Conservation (phyloP, 2,113 vertebrate genomes). For the Rissa tridactyla region DNA sequence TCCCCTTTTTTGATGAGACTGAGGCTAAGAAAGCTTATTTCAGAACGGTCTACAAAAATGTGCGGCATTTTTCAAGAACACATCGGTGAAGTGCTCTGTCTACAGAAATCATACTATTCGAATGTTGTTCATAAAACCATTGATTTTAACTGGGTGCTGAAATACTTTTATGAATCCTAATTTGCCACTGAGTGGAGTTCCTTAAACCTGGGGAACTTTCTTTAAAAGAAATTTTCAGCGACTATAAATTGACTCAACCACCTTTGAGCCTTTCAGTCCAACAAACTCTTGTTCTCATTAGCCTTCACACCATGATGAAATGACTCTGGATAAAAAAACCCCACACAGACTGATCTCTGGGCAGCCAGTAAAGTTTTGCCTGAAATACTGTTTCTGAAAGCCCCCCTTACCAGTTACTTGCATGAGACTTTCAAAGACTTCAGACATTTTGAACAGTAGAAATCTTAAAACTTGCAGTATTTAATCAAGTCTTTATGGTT, state of each 20-base stretch:
- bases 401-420: neutral
- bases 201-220: neutral
- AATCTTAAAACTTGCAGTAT: neutral
- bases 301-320: neutral
- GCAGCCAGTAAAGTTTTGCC: neutral
- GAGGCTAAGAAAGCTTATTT: neutral
- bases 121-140: neutral
- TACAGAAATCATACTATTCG: neutral
- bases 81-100: neutral
- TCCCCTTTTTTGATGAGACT: neutral
- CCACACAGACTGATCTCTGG: neutral
- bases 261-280: neutral
- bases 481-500: neutral
- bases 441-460: neutral
- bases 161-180: neutral
- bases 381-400: neutral
- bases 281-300: neutral
- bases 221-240: neutral
- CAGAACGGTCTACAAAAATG: neutral
- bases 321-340: neutral
- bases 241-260: neutral
- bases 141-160: neutral
- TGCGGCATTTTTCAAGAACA: neutral
- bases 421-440: neutral
- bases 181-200: neutral